These are phyloP conservation scores for Notamacropus eugenii DNA, from an alignment of 2,797 vertebrate species.

Conservation along the genomic window DNA sequence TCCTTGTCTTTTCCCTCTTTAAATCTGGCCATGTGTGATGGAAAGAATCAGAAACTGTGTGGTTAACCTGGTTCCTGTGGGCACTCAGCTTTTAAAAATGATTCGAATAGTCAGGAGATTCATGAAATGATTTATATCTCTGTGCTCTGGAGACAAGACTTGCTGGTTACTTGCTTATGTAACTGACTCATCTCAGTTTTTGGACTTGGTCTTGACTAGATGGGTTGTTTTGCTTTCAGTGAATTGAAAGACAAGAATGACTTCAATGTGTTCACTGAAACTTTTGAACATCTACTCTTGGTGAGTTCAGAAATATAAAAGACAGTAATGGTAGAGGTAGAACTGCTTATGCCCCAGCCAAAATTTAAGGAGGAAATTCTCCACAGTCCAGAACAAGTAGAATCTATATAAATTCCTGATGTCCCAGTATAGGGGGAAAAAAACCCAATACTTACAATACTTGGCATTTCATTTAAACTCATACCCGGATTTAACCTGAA, in stretches of 20 bases:
- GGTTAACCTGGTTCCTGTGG: conserved; percentile 59
- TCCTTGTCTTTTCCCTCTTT: conserved; percentile 67
- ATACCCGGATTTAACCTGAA: not conserved
- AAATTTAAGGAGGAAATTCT: not conserved
- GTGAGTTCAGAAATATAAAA: conserved; percentile 18
- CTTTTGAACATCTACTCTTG: conserved; percentile 9
- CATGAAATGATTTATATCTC: conserved; percentile 15
- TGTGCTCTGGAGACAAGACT: conserved; percentile 58
- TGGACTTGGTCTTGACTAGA: conserved; percentile 34
- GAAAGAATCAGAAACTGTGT: conserved; percentile 55
- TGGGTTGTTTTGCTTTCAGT: not conserved
- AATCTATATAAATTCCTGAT: not conserved
- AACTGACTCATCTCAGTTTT: conserved; percentile 23
- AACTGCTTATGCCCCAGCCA: fast-evolving
- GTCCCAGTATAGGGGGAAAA: not conserved
- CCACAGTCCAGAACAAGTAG: not conserved
- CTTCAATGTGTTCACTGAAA: not conserved
- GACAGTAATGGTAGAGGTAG: not conserved
- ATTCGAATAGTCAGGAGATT: conserved; percentile 48
- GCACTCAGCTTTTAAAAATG: conserved; percentile 33
- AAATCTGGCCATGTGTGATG: conserved; percentile 42
- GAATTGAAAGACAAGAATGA: not conserved
- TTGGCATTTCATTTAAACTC: conserved; percentile 25
- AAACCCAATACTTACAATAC: not conserved
- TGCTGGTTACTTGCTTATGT: conserved; percentile 29